Evolutionary conservation across 2,797 vertebrate species (phyloP).

Genomic region (Xenentodon cancila): DNA sequence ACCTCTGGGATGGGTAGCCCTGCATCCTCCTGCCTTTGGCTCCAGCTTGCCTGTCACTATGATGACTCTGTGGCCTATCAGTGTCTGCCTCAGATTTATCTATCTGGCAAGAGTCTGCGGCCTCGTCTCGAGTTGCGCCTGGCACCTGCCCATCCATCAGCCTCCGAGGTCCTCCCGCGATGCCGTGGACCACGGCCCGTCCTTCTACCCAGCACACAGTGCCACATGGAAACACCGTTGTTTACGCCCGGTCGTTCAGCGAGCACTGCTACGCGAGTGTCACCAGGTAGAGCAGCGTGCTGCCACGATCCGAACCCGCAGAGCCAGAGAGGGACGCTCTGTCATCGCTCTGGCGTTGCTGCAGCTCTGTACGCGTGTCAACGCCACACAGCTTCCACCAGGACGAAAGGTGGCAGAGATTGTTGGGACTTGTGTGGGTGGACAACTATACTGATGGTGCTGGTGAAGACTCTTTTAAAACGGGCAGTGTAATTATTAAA

Average conservation of each 20-base stretch:
- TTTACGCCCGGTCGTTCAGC: constrained; percentile 17
- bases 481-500: constrained; percentile 60
- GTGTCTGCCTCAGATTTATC: constrained; percentile 75
- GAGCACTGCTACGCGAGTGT: constrained; percentile 7
- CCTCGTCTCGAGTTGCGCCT: constrained; percentile 54
- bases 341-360: constrained; percentile 38
- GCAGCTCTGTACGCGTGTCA: constrained; percentile 33
- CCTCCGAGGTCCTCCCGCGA: constrained; percentile 50
- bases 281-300: not conserved
- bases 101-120: constrained; percentile 57
- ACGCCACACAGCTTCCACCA: constrained; percentile 15
- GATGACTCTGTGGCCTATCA: constrained; percentile 66
- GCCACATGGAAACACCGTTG: constrained; percentile 34
- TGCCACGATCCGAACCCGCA: constrained; percentile 35
- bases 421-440: constrained; percentile 58
- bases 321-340: constrained; percentile 28
- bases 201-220: constrained; percentile 16
- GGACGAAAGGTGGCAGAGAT: constrained; percentile 41
- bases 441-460: constrained; percentile 57
- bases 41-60: constrained; percentile 71
- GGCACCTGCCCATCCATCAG: constrained; percentile 75
- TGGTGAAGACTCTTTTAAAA: constrained; percentile 51
- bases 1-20: constrained; percentile 72
- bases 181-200: constrained; percentile 37
- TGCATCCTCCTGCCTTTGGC: constrained; percentile 63